phyloP scores from a whole-genome alignment of 1,140 invertebrate genomes.

The Drosophila pallidifrons region DNA sequence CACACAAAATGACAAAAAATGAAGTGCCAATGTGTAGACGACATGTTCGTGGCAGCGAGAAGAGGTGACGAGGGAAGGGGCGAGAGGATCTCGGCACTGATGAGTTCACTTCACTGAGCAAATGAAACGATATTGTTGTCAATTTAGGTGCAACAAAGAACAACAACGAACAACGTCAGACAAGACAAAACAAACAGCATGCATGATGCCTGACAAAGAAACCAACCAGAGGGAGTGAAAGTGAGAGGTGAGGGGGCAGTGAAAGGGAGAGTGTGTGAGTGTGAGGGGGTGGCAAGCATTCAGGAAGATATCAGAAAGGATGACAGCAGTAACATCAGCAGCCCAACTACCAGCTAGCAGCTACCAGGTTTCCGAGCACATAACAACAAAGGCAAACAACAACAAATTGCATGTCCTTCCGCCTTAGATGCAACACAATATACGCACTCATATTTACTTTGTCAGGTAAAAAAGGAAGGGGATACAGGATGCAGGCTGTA shows the following conservation, averaged over 20 bases:
- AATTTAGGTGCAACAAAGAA: constrained; percentile 83
- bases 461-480: constrained; percentile 23
- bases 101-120: constrained; percentile 82
- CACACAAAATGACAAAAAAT: constrained; percentile 61
- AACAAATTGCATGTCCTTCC: constrained; percentile 82
- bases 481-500: no score
- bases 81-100: constrained; percentile 61
- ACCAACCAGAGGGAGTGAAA: constrained; percentile 4
- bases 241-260: not conserved
- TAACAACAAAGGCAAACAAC: constrained; percentile 74
- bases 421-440: constrained; percentile 77
- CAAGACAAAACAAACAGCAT: constrained; percentile 80
- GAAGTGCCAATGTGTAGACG: constrained; percentile 59
- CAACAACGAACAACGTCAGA: constrained; percentile 56
- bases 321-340: not conserved
- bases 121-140: constrained; percentile 83
- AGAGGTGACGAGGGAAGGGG: not conserved
- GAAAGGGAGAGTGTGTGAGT: not conserved
- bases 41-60: constrained; percentile 3
- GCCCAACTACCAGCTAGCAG: not conserved
- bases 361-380: not conserved
- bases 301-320: constrained; percentile 6
- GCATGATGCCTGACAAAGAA: constrained; percentile 52
- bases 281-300: not conserved
- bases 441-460: constrained; percentile 82